Percentiles rank a stretch among this genome's conserved stretches.
Evolutionary conservation across 2,797 vertebrate genomes (phyloP).

Genomic region (Malurus leucopterus): DNA sequence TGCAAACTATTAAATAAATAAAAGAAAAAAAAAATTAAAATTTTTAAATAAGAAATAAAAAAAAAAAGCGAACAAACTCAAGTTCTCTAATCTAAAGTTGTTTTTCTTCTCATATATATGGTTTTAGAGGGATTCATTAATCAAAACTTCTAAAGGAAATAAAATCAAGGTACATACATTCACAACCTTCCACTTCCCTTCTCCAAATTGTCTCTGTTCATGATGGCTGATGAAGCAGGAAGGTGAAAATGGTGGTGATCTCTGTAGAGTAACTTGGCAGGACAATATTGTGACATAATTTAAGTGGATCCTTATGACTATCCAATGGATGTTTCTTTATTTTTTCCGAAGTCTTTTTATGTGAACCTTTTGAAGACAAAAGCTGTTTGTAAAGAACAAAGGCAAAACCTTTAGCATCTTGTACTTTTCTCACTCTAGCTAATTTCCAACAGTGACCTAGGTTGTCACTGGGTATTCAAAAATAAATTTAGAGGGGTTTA

Average conservation of each 20-base stretch:
- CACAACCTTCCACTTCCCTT: neutral
- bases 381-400: neutral
- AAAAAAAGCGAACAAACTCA: too few species aligned
- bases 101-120: neutral
- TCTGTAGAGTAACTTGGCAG: neutral
- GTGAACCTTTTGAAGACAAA: neutral
- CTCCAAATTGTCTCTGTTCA: neutral
- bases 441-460: neutral
- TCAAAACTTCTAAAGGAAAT: neutral
- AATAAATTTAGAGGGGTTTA: neutral
- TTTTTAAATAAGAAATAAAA: too few species aligned
- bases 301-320: neutral
- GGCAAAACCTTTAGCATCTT: neutral
- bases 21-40: neutral
- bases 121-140: neutral
- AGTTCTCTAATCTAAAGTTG: neutral
- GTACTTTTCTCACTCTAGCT: neutral
- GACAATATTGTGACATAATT: neutral
- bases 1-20: neutral
- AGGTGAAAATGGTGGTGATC: neutral
- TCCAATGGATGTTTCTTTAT: neutral
- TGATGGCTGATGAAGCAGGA: neutral
- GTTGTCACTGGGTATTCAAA: neutral
- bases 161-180: neutral
- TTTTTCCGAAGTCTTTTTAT: neutral